Conservation (phyloP, 2,888 invertebrate genomes). For the Drosophila formosana region DNA sequence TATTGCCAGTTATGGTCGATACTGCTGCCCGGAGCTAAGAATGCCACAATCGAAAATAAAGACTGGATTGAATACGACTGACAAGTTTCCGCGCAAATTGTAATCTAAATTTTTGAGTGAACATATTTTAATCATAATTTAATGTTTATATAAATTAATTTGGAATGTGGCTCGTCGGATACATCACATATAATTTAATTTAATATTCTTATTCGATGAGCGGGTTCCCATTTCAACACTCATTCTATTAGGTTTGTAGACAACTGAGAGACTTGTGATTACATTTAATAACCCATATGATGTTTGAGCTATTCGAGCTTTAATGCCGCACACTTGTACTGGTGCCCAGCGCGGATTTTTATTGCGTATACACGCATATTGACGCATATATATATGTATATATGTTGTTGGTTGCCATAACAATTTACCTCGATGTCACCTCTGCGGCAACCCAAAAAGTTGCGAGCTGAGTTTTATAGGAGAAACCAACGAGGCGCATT, state of each 20-base stretch:
- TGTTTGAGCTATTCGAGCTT: slow-evolving; percentile 60
- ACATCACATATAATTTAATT: neutral
- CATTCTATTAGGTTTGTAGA: slow-evolving; percentile 7
- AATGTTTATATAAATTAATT: too few relatives aligned
- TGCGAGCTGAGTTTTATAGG: slow-evolving; percentile 45
- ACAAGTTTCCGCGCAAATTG: neutral
- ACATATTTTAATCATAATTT: neutral
- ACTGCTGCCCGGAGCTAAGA: neutral
- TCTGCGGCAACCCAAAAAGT: slow-evolving; percentile 42
- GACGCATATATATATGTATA: slow-evolving; percentile 4
- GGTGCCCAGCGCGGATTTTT: slow-evolving; percentile 56
- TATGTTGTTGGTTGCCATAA: slow-evolving; percentile 43
- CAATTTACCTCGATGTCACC: slow-evolving; percentile 69
- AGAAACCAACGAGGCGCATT: slow-evolving; percentile 70
- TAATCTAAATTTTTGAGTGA: neutral
- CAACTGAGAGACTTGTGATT: slow-evolving; percentile 48
- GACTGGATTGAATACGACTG: neutral
- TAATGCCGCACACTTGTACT: slow-evolving; percentile 35
- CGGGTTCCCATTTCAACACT: neutral
- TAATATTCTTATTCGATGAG: neutral
- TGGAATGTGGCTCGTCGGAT: too few relatives aligned
- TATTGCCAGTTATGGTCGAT: neutral
- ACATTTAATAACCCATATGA: slow-evolving; percentile 62
- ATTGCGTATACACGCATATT: slow-evolving; percentile 30
- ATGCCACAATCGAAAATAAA: neutral